Evolutionary conservation across 2,888 invertebrate genomes (phyloP).

Genomic region (Erebia ligea): DNA sequence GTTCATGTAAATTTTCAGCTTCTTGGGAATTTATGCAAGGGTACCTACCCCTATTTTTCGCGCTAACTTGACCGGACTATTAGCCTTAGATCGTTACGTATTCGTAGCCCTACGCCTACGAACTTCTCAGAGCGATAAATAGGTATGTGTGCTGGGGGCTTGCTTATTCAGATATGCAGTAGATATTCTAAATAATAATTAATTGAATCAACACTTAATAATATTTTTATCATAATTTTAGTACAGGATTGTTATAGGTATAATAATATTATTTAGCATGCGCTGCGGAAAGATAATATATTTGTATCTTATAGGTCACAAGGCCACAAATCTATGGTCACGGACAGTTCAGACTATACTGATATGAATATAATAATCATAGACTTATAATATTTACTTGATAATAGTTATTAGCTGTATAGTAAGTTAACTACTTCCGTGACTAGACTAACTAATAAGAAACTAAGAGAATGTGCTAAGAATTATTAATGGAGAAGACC

Average conservation of each 20-base stretch:
- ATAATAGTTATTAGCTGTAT: neutral
- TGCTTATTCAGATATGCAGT: no score
- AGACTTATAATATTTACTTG: no score
- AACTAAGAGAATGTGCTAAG: neutral
- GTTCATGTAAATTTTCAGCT: no score
- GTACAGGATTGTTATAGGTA: constrained; percentile 14
- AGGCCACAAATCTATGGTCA: constrained; percentile 44
- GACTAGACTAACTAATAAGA: neutral
- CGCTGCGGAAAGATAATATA: constrained; percentile 12
- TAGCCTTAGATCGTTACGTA: constrained; percentile 5
- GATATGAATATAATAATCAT: constrained; percentile 7
- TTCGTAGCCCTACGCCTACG: constrained; percentile 24
- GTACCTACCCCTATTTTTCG: no score
- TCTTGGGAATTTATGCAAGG: no score
- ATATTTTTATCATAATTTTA: neutral
- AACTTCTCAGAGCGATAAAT: neutral
- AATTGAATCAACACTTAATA: neutral
- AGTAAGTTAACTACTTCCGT: constrained; percentile 9
- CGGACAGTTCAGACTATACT: constrained; percentile 29
- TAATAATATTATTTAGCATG: constrained; percentile 3
- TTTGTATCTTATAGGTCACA: constrained; percentile 42
- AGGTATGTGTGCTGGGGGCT: neutral
- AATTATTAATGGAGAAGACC: neutral
- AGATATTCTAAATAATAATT: no score
- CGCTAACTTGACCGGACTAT: no score